phyloP scores from a whole-genome alignment of 2,888 invertebrate species.

The Selenia dentaria region DNA sequence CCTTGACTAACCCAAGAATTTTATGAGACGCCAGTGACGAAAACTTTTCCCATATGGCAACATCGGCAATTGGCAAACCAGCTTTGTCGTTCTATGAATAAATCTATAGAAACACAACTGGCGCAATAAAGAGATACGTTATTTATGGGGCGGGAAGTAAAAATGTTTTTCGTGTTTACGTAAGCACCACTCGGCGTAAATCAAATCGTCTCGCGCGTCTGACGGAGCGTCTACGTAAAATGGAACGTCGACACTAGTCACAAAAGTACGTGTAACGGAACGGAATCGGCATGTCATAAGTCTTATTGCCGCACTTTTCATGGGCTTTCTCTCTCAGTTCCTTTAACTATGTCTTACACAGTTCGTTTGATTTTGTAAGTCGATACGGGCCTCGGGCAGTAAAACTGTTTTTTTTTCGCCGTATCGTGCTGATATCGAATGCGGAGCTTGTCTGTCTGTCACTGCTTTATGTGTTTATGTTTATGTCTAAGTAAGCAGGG shows the following conservation, averaged over 20 bases:
- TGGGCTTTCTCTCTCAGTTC: conserved; percentile 16
- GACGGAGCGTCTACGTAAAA: conserved; percentile 19
- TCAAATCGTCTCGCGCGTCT: conserved; percentile 36
- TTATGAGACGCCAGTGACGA: conserved; percentile 28
- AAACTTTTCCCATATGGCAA: conserved; percentile 31
- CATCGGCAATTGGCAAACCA: conserved; percentile 15
- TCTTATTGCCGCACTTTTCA: conserved; percentile 31
- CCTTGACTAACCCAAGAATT: conserved; percentile 22
- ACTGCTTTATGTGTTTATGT: conserved; percentile 35
- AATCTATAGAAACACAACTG: conserved; percentile 46
- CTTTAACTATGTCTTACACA: conserved; percentile 24
- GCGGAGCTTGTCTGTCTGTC: conserved; percentile 28
- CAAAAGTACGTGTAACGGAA: conserved; percentile 12
- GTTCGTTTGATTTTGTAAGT: conserved; percentile 35
- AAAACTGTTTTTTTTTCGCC: conserved; percentile 37
- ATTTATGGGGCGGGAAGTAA: conserved; percentile 48
- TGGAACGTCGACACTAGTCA: conserved; percentile 12
- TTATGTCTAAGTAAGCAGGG: conserved; percentile 31
- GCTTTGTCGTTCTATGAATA: conserved; percentile 46
- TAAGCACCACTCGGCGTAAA: conserved; percentile 44
- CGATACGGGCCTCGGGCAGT: conserved; percentile 20
- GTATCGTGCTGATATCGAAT: conserved; percentile 30
- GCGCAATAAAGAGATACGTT: conserved; percentile 49
- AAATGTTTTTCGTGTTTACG: conserved; percentile 54
- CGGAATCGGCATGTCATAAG: conserved; percentile 25